Conservation (phyloP, 2,113 vertebrate species). For the Cercocebus atys region DNA sequence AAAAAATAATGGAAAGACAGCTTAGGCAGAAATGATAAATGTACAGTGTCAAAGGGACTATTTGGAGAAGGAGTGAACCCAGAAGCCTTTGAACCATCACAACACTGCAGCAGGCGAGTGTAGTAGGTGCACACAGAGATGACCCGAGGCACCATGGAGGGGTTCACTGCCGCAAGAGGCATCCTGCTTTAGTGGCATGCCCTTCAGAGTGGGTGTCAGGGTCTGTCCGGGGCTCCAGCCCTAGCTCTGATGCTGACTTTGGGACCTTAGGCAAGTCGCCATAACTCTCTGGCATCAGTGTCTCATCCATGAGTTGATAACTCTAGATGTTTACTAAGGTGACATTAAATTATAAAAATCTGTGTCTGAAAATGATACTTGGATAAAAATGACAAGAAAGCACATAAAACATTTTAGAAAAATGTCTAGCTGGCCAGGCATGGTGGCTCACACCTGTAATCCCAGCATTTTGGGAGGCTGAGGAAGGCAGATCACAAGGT, state of each 20-base stretch:
- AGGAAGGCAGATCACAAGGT: too few relatives aligned
- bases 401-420: not conserved
- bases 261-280: not conserved
- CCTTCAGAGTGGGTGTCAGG: not conserved
- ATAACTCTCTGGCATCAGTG: not conserved
- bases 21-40: not conserved
- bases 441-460: too few relatives aligned
- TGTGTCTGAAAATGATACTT: not conserved
- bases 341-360: not conserved
- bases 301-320: not conserved
- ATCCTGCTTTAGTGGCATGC: not conserved
- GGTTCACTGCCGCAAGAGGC: not conserved
- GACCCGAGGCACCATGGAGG: not conserved
- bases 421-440: not conserved
- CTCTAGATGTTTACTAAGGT: not conserved
- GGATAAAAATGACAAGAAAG: not conserved
- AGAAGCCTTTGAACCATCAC: not conserved
- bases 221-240: not conserved
- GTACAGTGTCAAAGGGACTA: not conserved
- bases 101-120: not conserved
- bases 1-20: not conserved
- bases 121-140: fast-evolving
- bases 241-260: not conserved
- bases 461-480: too few relatives aligned
- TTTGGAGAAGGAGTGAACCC: not conserved